phyloP scores from a whole-genome alignment of 1,140 invertebrate species.

The Drosophila pseudoananassae region DNA sequence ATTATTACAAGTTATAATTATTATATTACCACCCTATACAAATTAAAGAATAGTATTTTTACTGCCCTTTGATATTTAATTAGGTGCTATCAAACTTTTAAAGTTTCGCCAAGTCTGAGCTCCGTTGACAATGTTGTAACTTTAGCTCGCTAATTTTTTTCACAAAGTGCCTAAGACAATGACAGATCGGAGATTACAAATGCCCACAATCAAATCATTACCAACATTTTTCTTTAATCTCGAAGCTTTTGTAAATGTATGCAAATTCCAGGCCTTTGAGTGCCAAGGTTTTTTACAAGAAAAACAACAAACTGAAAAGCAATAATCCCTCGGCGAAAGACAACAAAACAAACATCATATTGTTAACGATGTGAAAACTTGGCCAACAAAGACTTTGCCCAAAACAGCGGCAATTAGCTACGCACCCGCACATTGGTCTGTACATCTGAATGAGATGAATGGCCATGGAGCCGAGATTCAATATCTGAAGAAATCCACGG shows the following conservation, averaged over 20 bases:
- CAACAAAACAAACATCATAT: slow-evolving; percentile 48
- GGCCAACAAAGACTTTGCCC: slow-evolving; percentile 61
- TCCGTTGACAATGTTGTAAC: slow-evolving; percentile 24
- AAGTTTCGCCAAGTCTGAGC: slow-evolving; percentile 5
- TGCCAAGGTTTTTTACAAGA: slow-evolving; percentile 78
- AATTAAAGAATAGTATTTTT: neutral
- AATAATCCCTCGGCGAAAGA: slow-evolving; percentile 35
- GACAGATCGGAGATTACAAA: slow-evolving; percentile 59
- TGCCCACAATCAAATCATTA: slow-evolving; percentile 70
- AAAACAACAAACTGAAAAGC: slow-evolving; percentile 16
- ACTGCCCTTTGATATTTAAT: slow-evolving; percentile 6
- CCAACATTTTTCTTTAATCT: slow-evolving; percentile 54
- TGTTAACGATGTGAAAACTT: slow-evolving; percentile 76
- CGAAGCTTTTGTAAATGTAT: slow-evolving; percentile 59
- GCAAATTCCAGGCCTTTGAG: slow-evolving; percentile 72
- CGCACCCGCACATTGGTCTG: slow-evolving; percentile 58
- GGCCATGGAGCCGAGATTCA: slow-evolving; percentile 31
- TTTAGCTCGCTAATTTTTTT: slow-evolving; percentile 48
- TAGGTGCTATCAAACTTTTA: slow-evolving; percentile 1
- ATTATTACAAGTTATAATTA: too few relatives aligned
- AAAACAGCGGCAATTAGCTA: slow-evolving; percentile 67
- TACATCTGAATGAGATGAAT: slow-evolving; percentile 23
- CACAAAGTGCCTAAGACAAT: slow-evolving; percentile 40
- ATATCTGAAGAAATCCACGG: slow-evolving; percentile 16
- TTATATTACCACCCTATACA: too few relatives aligned